Conservation (phyloP, 1,140 invertebrate genomes). For the Fopius arisanus region DNA sequence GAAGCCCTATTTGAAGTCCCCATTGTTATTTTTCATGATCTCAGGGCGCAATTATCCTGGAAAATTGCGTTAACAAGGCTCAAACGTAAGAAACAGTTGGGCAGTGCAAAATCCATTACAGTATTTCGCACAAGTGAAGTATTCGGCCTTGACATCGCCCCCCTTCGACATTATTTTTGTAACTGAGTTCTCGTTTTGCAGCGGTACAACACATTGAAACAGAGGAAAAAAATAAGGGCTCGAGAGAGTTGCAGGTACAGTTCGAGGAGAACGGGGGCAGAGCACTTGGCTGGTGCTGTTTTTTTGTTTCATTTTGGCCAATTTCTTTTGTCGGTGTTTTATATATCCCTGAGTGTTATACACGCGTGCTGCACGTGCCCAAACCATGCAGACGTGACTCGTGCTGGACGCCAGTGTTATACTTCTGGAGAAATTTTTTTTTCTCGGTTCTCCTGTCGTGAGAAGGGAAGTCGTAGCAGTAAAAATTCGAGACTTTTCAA, state of each 20-base stretch:
- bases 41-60: not conserved
- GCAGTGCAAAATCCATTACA: not conserved
- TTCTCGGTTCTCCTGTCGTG: not conserved
- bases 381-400: constrained; percentile 53
- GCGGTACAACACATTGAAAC: constrained; percentile 29
- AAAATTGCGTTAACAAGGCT: not conserved
- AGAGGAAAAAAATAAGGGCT: constrained; percentile 37
- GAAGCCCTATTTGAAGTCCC: not conserved
- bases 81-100: not conserved
- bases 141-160: constrained; percentile 30
- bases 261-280: constrained; percentile 21
- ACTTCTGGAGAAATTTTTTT: not conserved
- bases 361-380: constrained; percentile 60
- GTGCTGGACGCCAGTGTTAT: constrained; percentile 30
- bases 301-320: constrained; percentile 8
- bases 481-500: not conserved
- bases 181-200: constrained; percentile 17
- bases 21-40: not conserved
- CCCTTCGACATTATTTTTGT: constrained; percentile 38
- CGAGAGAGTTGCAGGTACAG: constrained; percentile 8
- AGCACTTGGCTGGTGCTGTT: not conserved
- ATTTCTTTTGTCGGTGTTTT: constrained; percentile 24
- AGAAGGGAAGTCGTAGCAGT: not conserved
- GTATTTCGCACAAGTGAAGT: not conserved
- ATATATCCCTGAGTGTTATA: constrained; percentile 40